These are phyloP conservation scores for Sylvietta virens DNA, from an alignment of 2,113 vertebrate genomes.

Conservation along the genomic window DNA sequence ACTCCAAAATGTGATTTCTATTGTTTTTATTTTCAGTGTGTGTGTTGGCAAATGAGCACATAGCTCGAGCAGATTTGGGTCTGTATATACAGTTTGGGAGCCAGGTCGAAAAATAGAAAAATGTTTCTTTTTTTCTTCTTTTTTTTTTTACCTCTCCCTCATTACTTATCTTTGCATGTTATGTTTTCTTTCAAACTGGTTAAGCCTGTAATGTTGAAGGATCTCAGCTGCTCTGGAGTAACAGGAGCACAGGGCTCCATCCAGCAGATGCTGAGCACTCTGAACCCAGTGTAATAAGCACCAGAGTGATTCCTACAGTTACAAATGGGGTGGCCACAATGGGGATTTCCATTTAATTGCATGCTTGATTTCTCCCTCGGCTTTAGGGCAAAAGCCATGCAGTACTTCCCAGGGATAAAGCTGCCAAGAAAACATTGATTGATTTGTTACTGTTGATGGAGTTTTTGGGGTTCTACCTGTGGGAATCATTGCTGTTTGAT, in stretches of 20 bases:
- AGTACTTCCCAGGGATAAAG: background rate
- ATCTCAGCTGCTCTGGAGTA: background rate
- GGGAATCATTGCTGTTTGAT: background rate
- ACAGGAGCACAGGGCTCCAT: background rate
- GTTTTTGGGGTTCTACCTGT: background rate
- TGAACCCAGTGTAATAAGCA: background rate
- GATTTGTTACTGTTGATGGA: background rate
- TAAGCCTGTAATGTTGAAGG: background rate
- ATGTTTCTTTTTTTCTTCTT: accelerated
- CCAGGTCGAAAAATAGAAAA: background rate
- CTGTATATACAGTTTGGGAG: background rate
- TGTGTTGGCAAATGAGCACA: background rate
- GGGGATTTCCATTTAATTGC: background rate
- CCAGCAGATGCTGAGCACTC: background rate
- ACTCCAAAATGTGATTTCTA: background rate
- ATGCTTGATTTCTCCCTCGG: background rate
- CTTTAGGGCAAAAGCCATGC: background rate
- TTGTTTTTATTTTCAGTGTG: background rate
- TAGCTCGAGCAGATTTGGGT: background rate
- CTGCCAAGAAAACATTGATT: background rate
- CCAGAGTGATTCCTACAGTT: background rate
- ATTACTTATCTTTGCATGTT: background rate
- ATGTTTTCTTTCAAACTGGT: background rate
- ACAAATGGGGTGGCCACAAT: background rate
- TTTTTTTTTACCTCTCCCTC: background rate